These are phyloP conservation scores for Rhynchophorus ferrugineus DNA, from an alignment of 1,140 invertebrate genomes.

Conservation along the genomic window DNA sequence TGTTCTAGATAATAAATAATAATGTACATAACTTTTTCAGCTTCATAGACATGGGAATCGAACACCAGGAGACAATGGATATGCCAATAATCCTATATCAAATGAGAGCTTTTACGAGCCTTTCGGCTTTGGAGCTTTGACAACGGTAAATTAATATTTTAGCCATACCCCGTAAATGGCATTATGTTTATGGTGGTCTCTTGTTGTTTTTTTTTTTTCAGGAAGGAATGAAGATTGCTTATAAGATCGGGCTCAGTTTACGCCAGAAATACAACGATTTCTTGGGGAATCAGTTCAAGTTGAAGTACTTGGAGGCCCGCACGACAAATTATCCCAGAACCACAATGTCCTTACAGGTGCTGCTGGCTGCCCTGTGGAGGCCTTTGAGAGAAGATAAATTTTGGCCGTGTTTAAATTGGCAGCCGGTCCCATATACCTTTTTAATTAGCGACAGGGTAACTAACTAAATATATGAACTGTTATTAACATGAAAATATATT, in stretches of 20 bases:
- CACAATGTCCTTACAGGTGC: conserved; percentile 49
- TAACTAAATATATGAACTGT: too few species aligned
- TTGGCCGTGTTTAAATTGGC: conserved; percentile 46
- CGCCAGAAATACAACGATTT: conserved; percentile 55
- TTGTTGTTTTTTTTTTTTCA: too few species aligned
- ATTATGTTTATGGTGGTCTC: too few species aligned
- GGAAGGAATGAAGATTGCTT: conserved; percentile 41
- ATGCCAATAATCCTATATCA: not conserved
- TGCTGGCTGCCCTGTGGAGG: conserved; percentile 48
- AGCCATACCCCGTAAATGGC: too few species aligned
- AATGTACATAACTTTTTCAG: too few species aligned
- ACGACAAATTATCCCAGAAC: conserved; percentile 45
- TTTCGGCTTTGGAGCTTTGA: not conserved
- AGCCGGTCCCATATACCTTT: too few species aligned
- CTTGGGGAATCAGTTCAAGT: conserved; percentile 38
- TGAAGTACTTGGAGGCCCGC: conserved; percentile 45
- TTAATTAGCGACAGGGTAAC: too few species aligned
- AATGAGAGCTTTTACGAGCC: not conserved
- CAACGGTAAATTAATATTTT: too few species aligned
- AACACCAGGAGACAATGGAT: not conserved
- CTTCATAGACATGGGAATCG: not conserved
- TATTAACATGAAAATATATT: too few species aligned
- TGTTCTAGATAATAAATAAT: too few species aligned
- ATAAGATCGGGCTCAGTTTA: conserved; percentile 52
- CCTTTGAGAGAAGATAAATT: conserved; percentile 38